These are phyloP conservation scores for Bufo bufo DNA, from an alignment of 2,113 vertebrate species.

Conservation along the genomic window DNA sequence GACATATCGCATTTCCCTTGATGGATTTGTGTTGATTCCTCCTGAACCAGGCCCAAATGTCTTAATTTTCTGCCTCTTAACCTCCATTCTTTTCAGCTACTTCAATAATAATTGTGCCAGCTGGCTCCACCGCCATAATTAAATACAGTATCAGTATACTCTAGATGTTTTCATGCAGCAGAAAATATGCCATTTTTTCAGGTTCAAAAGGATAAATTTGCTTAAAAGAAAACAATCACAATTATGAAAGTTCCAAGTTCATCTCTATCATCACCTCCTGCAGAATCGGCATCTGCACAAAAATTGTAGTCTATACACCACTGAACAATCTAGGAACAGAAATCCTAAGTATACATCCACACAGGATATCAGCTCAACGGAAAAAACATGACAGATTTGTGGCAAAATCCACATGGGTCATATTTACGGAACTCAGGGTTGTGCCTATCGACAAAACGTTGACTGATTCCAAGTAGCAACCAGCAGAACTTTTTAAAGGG, in stretches of 20 bases:
- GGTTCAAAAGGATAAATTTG: not conserved
- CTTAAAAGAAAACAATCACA: not conserved
- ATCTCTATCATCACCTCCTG: not conserved
- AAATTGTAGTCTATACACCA: not conserved
- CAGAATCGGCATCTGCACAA: not conserved
- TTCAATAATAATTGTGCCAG: not conserved
- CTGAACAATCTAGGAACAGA: not conserved
- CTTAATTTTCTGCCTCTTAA: conserved; percentile 35
- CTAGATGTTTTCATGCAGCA: not conserved
- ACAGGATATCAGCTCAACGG: too few species aligned
- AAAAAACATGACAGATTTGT: too few species aligned
- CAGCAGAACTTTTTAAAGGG: too few species aligned
- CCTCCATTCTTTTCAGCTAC: not conserved
- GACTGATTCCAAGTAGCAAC: too few species aligned
- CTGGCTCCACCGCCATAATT: not conserved
- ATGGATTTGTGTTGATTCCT: conserved; percentile 11
- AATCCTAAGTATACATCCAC: too few species aligned
- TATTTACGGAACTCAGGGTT: too few species aligned
- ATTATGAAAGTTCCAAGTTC: not conserved
- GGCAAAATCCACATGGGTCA: too few species aligned
- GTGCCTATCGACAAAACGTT: too few species aligned
- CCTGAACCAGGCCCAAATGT: conserved; percentile 29
- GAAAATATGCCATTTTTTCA: not conserved
- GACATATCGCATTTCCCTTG: conserved; percentile 43
- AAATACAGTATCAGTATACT: not conserved